phyloP scores from a whole-genome alignment of 2,888 invertebrate genomes.

The Neocrepidodera transversa region DNA sequence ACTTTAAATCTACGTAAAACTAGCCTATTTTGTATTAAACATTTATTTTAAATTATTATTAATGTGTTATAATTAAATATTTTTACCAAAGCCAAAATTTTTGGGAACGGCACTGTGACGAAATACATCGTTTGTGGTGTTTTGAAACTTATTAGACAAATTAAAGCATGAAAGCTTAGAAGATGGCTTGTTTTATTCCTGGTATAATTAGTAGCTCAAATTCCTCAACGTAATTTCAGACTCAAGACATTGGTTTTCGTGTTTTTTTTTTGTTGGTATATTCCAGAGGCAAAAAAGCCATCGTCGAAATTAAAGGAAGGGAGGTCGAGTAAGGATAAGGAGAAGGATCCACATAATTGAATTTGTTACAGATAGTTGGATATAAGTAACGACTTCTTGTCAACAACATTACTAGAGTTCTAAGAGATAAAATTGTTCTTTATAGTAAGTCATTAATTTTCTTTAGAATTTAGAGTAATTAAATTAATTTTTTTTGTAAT shows the following conservation, averaged over 20 bases:
- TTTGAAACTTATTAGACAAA: constrained; percentile 19
- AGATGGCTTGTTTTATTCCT: constrained; percentile 10
- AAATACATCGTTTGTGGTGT: not conserved
- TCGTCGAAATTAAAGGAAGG: constrained; percentile 18
- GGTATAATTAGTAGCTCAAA: constrained; percentile 15
- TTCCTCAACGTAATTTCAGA: constrained; percentile 6
- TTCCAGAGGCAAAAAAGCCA: constrained; percentile 10
- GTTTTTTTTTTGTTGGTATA: too few species aligned
- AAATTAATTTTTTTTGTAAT: too few species aligned
- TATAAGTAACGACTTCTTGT: constrained; percentile 15
- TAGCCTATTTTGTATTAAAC: too few species aligned
- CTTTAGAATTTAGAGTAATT: not conserved
- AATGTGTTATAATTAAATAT: too few species aligned
- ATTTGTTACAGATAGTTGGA: constrained; percentile 26
- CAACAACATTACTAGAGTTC: constrained; percentile 3
- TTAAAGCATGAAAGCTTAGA: constrained; percentile 11
- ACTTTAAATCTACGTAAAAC: too few species aligned
- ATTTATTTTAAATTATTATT: too few species aligned
- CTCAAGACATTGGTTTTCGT: constrained; percentile 15
- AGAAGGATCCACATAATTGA: constrained; percentile 18
- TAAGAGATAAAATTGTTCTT: not conserved
- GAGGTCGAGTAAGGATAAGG: not conserved
- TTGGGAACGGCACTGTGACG: not conserved
- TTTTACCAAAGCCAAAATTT: too few species aligned
- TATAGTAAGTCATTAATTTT: constrained; percentile 14